Percentiles rank a stretch among this genome's conserved stretches.
Evolutionary conservation across 2,797 vertebrate genomes (phyloP).

Genomic region (Coccyzus lansbergi): DNA sequence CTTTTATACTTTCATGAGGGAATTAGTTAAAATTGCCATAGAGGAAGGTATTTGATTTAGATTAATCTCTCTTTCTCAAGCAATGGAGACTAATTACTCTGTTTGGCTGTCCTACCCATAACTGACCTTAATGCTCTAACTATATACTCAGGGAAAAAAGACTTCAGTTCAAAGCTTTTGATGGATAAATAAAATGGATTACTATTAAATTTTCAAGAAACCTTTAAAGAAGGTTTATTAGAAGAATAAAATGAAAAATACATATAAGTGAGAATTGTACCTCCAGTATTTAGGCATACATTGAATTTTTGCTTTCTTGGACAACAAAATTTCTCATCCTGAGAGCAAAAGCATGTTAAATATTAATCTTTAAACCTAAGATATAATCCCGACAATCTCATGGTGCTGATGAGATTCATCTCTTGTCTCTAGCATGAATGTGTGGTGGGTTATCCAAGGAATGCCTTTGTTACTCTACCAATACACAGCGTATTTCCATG

Average conservation of each 20-base stretch:
- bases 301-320: background rate
- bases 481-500: background rate
- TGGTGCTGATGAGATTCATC: background rate
- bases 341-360: background rate
- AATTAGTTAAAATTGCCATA: conserved; percentile 81
- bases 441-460: background rate
- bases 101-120: conserved; percentile 69
- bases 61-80: conserved; percentile 78
- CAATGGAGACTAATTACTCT: conserved; percentile 77
- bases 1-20: conserved; percentile 77
- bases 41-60: conserved; percentile 81
- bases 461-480: background rate
- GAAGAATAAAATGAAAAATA: conserved; percentile 43
- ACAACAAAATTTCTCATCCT: background rate
- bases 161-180: conserved; percentile 61
- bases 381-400: background rate
- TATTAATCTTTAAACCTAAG: conserved; percentile 6
- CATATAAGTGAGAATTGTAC: background rate
- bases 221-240: conserved; percentile 57
- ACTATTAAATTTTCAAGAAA: conserved; percentile 71
- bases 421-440: background rate
- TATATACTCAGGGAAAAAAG: conserved; percentile 52
- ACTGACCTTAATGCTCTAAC: conserved; percentile 64
- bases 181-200: conserved; percentile 70
- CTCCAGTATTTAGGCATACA: background rate